These are phyloP conservation scores for Parochlus steinenii DNA, from an alignment of 2,888 invertebrate genomes.

Conservation along the genomic window DNA sequence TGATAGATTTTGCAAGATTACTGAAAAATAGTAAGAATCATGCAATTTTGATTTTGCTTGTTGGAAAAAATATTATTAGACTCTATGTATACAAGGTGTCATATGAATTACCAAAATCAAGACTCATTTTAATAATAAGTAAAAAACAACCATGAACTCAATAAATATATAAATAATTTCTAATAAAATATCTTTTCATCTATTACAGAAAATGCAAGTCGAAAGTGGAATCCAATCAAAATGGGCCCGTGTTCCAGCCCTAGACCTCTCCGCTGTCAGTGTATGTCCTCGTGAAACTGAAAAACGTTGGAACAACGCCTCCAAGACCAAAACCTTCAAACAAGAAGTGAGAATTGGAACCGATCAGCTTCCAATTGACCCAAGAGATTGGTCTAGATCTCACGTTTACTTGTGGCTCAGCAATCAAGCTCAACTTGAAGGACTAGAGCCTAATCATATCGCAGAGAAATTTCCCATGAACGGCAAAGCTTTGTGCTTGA, in stretches of 20 bases:
- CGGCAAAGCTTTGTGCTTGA: conserved; percentile 61
- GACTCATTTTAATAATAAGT: no score
- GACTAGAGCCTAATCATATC: conserved; percentile 26
- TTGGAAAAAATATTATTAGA: no score
- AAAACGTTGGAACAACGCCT: conserved; percentile 15
- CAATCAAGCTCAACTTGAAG: conserved; percentile 37
- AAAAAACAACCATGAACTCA: no score
- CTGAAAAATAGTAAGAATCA: no score
- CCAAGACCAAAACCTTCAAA: conserved; percentile 10
- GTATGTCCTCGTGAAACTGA: conserved; percentile 22
- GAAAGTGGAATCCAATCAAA: conserved; percentile 27
- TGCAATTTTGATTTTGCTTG: no score
- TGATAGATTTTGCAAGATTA: no score
- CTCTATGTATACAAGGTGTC: no score
- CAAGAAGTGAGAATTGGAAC: conserved; percentile 18
- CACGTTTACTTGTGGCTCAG: conserved; percentile 51
- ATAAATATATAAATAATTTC: no score
- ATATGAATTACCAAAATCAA: no score
- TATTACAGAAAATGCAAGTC: conserved; percentile 27
- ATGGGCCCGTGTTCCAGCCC: conserved; percentile 27
- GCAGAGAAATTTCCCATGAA: conserved; percentile 55
- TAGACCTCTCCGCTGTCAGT: conserved; percentile 26
- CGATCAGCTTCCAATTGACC: conserved; percentile 35
- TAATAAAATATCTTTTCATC: no score
- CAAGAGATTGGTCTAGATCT: conserved; percentile 50